Base-by-base conservation (phyloP, 2,797 vertebrate genomes). In the Otolemur crassicaudatus region DNA sequence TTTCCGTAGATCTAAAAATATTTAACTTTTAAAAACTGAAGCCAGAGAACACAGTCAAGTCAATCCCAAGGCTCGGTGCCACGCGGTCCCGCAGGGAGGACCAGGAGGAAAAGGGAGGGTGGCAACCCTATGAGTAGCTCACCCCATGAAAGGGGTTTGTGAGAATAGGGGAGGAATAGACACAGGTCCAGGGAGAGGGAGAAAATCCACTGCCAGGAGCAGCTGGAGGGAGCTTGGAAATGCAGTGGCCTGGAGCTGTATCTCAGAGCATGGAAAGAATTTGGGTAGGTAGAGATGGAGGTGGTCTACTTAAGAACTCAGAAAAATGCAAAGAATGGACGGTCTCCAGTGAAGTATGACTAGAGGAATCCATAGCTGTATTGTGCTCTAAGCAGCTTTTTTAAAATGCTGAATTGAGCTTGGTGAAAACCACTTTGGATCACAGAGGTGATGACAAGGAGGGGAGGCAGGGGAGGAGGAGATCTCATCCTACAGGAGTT, bases 1-100 rank as follows among this genome's bases (percentile, higher is more conserved):
- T 85, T 92, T 86, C 69, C 61, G 16, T 17, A 75, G 61, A 82
- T 22, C n/a, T 89, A 65, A 67, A 88, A 82, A 67, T 58, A 85
- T 2, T 23, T 43, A 46, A 3, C 3, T 29, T 87, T 16, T 46
- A 7, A 37, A 43, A 89, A 92, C 61, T 37, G 23, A 83, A 84
- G 13, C 20, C 34, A 34, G 31, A 86, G 46, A 25, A 46, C 31
- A 73, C 0, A 49, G 16, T 13, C 5, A 46, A 40, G 31, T 19
- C 53, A 31, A 5, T 58, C 16, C 2, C 5, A 17, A 27, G 43
- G 25, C 34, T 27, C 49, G 29, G 56, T 67, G 49, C 10, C 11
- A 22, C 12, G 14, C 40, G 29, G n/a, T 31, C 43, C 19, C 69
- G 1, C 9, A 43, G 12, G 22, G 27, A 89, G 37, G 34, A 37